Evolutionary conservation across 2,888 invertebrate genomes (phyloP).

Genomic region (Aplocera efformata): DNA sequence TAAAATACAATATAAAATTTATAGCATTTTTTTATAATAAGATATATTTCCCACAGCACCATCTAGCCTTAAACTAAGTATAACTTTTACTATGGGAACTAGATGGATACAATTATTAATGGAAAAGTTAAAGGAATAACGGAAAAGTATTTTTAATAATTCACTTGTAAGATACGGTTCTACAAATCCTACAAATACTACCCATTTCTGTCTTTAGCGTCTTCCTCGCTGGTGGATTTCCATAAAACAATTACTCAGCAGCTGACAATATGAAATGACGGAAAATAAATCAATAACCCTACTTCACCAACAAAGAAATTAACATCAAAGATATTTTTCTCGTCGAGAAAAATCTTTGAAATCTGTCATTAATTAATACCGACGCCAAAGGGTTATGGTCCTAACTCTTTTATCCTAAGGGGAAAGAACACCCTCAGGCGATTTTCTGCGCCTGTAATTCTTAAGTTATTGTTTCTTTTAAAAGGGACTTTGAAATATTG

Average conservation of each 20-base stretch:
- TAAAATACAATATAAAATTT: no score
- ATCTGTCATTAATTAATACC: constrained; percentile 69
- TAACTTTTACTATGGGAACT: no score
- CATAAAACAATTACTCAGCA: neutral
- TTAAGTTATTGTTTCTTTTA: constrained; percentile 74
- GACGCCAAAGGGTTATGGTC: constrained; percentile 62
- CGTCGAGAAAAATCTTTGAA: constrained; percentile 50
- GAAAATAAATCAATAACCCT: constrained; percentile 16
- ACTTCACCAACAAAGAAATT: constrained; percentile 37
- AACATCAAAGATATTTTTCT: constrained; percentile 55
- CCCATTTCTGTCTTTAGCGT: no score
- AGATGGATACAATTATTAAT: no score
- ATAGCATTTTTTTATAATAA: no score
- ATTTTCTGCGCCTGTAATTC: constrained; percentile 65
- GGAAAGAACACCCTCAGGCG: constrained; percentile 55
- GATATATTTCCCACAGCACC: no score
- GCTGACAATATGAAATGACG: constrained; percentile 7
- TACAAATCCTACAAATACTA: no score
- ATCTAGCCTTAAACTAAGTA: no score
- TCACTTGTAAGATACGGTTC: no score
- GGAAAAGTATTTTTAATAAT: no score
- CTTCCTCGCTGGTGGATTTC: no score
- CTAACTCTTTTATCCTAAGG: constrained; percentile 59
- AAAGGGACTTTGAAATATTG: constrained; percentile 69
- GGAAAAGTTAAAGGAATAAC: no score